phyloP scores from a whole-genome alignment of 2,113 vertebrate genomes.

The Limnothrissa miodon region DNA sequence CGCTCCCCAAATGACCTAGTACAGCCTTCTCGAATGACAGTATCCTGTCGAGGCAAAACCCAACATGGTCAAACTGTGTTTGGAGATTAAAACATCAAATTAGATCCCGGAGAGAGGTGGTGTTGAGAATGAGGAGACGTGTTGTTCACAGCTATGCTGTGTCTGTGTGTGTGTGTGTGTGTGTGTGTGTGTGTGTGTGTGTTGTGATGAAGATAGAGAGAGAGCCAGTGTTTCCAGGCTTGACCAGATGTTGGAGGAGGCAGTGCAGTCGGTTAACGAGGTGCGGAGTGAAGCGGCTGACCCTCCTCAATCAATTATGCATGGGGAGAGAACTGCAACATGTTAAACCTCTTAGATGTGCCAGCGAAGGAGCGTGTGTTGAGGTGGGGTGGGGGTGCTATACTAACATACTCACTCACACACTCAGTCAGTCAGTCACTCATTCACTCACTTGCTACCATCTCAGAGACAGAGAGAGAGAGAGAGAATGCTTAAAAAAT shows the following conservation, averaged over 20 bases:
- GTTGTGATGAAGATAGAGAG: neutral
- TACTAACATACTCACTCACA: neutral
- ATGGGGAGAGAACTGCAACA: conserved; percentile 74
- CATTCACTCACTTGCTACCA: neutral
- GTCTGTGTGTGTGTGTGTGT: neutral
- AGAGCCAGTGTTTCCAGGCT: conserved; percentile 49
- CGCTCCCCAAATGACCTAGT: neutral
- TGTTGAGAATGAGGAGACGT: conserved; percentile 9
- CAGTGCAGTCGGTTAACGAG: conserved; percentile 75
- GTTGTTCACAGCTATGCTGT: conserved; percentile 22
- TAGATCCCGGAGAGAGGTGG: neutral
- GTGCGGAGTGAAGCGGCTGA: conserved; percentile 67
- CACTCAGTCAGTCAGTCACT: neutral
- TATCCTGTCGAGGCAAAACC: neutral
- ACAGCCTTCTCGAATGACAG: neutral
- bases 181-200: conserved; percentile 8
- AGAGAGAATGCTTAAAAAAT: too few relatives aligned
- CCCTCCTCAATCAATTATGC: conserved; percentile 72
- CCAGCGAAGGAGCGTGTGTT: conserved; percentile 38
- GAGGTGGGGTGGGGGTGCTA: neutral
- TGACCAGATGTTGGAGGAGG: conserved; percentile 68
- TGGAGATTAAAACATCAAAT: conserved; percentile 1
- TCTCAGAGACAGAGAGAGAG: too few relatives aligned
- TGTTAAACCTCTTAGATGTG: conserved; percentile 74
- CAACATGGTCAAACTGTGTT: neutral